Evolutionary conservation across 2,797 vertebrate species (phyloP).

Genomic region (Eulemur mongoz): DNA sequence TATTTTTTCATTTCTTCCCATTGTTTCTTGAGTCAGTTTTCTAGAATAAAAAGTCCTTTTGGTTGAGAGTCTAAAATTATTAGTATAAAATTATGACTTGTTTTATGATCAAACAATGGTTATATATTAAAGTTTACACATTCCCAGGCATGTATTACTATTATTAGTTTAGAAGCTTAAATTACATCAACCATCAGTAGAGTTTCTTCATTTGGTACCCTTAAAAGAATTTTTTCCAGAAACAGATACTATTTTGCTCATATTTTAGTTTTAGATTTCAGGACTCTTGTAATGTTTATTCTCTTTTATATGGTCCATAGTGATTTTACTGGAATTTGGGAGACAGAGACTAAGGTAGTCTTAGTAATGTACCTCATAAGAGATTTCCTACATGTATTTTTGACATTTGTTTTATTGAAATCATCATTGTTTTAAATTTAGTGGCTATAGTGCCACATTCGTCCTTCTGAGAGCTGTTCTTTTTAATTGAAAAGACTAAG

Average conservation of each 20-base stretch:
- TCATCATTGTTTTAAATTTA: background rate
- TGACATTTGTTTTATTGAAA: background rate
- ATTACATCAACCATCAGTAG: background rate
- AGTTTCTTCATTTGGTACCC: background rate
- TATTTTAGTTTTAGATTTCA: background rate
- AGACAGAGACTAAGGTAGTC: background rate
- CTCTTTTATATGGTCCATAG: background rate
- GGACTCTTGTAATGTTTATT: background rate
- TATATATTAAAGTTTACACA: background rate
- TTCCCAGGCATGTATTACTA: background rate
- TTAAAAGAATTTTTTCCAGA: background rate
- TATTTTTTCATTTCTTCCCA: background rate
- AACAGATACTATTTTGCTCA: background rate
- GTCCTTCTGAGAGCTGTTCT: background rate
- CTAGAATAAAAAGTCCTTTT: background rate
- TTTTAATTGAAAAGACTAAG: background rate
- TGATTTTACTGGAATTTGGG: background rate
- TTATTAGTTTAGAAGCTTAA: background rate
- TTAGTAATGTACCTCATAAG: background rate
- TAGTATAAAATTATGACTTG: background rate
- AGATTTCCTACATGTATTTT: background rate
- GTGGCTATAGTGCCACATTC: background rate
- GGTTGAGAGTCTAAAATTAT: background rate
- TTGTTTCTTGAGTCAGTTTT: background rate
- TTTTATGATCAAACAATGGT: background rate